Conservation (phyloP, 1,140 invertebrate species). For the Pantala flavescens region DNA sequence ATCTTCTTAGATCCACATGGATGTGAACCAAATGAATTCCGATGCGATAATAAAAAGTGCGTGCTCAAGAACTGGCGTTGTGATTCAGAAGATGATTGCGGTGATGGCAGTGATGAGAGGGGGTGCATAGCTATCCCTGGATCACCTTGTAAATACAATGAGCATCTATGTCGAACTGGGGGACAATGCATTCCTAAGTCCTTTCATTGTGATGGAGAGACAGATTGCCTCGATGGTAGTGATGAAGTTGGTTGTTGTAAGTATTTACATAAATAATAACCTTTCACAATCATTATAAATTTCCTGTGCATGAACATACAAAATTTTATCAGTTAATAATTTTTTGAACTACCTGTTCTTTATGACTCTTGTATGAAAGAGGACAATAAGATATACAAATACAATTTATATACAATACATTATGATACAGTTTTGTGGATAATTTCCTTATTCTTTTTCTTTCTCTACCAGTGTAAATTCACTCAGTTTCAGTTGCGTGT, state of each 20-base stretch:
- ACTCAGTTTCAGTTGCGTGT: too few species aligned
- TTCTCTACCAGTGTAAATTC: too few species aligned
- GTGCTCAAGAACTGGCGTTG: slow-evolving; percentile 88
- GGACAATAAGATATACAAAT: too few species aligned
- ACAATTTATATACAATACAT: too few species aligned
- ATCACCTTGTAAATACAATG: slow-evolving; percentile 61
- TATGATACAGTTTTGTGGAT: too few species aligned
- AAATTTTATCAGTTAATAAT: too few species aligned
- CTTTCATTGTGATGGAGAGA: slow-evolving; percentile 85
- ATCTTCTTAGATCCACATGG: slow-evolving; percentile 39
- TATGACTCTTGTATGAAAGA: too few species aligned
- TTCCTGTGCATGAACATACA: slow-evolving; percentile 12
- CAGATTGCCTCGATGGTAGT: slow-evolving; percentile 77
- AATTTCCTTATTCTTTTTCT: too few species aligned
- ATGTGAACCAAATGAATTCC: slow-evolving; percentile 90
- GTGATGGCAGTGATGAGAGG: slow-evolving; percentile 73
- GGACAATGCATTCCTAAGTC: slow-evolving; percentile 85
- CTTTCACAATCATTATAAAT: too few species aligned
- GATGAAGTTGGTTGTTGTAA: slow-evolving; percentile 89
- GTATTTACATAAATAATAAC: too few species aligned
- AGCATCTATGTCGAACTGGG: slow-evolving; percentile 67
- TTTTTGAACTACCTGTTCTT: too few species aligned
- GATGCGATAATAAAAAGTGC: slow-evolving; percentile 78
- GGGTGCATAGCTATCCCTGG: slow-evolving; percentile 51
- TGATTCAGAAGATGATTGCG: slow-evolving; percentile 86